phyloP scores from a whole-genome alignment of 2,888 invertebrate species.

The Anticlea derivata region DNA sequence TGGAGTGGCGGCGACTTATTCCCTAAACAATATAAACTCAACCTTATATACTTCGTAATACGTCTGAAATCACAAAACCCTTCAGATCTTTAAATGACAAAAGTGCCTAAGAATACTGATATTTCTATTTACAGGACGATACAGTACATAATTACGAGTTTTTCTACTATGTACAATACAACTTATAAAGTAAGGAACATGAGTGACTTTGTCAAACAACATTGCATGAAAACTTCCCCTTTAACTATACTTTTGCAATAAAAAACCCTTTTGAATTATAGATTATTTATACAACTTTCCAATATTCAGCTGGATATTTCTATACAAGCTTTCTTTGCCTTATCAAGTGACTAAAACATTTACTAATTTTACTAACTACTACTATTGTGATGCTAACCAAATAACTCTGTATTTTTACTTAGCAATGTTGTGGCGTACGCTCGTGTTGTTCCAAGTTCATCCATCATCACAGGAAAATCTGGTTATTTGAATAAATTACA shows the following conservation, averaged over 20 bases:
- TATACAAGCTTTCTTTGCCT: slow-evolving; percentile 15
- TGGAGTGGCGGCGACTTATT: too few species aligned
- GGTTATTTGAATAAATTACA: neutral
- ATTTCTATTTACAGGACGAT: too few species aligned
- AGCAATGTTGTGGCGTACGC: slow-evolving; percentile 81
- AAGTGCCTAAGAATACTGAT: too few species aligned
- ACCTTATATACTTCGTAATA: too few species aligned
- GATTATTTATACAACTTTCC: neutral
- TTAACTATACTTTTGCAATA: neutral
- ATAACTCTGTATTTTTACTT: slow-evolving; percentile 43
- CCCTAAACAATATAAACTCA: too few species aligned
- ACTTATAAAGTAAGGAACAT: too few species aligned
- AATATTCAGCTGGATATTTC: neutral
- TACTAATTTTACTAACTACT: slow-evolving; percentile 13
- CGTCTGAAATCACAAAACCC: too few species aligned
- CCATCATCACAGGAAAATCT: slow-evolving; percentile 27
- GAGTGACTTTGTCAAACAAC: slow-evolving; percentile 10
- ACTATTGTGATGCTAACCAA: slow-evolving; percentile 9
- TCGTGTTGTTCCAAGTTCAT: slow-evolving; percentile 62
- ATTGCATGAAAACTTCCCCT: slow-evolving; percentile 18
- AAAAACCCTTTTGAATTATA: neutral
- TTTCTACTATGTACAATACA: too few species aligned
- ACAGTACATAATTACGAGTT: too few species aligned
- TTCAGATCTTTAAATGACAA: too few species aligned
- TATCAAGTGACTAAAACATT: slow-evolving; percentile 10